Percentiles rank a stretch among this genome's conserved stretches.
Conservation (phyloP, 1,140 invertebrate genomes). For the Archivesica marissinica region DNA sequence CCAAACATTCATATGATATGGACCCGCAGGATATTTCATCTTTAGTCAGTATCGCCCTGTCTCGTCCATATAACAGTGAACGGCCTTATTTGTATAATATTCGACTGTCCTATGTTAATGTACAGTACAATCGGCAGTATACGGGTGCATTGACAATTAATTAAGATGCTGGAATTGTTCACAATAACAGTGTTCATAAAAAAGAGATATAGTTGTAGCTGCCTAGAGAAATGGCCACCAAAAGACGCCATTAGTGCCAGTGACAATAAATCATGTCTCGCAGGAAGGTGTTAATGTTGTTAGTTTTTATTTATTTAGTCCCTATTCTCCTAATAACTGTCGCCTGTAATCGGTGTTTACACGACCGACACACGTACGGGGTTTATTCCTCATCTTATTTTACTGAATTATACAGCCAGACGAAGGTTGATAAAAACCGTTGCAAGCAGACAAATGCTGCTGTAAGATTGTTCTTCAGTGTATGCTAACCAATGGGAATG, state of each 20-base stretch:
- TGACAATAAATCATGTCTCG: not conserved
- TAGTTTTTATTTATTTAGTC: constrained; percentile 5
- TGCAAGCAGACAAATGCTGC: too few relatives aligned
- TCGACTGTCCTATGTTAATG: too few relatives aligned
- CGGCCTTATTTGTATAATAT: too few relatives aligned
- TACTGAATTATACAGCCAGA: too few relatives aligned
- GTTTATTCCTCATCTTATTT: too few relatives aligned
- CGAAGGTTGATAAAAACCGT: too few relatives aligned
- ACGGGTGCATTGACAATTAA: not conserved
- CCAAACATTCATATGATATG: too few relatives aligned
- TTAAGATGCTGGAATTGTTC: not conserved
- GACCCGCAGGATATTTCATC: too few relatives aligned
- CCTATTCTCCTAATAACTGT: not conserved
- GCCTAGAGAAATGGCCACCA: not conserved
- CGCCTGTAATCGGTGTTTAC: not conserved
- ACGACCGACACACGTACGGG: not conserved
- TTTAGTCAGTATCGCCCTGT: too few relatives aligned
- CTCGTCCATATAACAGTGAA: too few relatives aligned
- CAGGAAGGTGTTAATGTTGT: not conserved
- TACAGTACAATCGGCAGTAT: not conserved
- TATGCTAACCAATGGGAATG: too few relatives aligned
- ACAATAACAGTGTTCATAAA: not conserved
- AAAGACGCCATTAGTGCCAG: not conserved
- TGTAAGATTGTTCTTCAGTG: too few relatives aligned
- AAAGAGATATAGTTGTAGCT: not conserved